A percentile compares a stretch with the other conserved stretches of the same genome.
Evolutionary conservation across 2,113 vertebrate species (phyloP).

Genomic region (Charadrius vociferus): DNA sequence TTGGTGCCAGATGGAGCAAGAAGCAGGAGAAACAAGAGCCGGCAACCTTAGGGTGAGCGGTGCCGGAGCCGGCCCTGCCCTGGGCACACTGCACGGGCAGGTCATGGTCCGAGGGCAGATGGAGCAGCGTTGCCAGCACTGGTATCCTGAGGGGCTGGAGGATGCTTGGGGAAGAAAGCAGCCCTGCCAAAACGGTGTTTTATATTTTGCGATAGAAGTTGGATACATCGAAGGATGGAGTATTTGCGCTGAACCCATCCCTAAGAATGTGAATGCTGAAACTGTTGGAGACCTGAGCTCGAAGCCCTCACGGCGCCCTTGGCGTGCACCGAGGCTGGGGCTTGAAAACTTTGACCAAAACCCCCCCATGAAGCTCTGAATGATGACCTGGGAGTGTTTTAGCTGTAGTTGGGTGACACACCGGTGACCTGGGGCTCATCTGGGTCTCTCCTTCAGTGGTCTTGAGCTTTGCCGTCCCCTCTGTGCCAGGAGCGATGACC

Average conservation of each 20-base stretch:
- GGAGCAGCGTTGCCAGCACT: neutral
- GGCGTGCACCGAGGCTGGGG: neutral
- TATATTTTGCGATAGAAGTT: neutral
- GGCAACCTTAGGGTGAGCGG: neutral
- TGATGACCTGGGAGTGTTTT: neutral
- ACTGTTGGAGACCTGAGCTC: neutral
- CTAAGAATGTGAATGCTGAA: neutral
- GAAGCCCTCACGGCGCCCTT: neutral
- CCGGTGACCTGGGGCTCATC: neutral
- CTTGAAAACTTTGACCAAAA: neutral
- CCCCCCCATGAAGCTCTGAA: neutral
- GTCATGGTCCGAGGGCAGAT: accelerated
- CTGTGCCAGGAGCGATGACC: neutral
- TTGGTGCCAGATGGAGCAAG: neutral
- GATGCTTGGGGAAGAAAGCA: neutral
- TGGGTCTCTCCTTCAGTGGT: neutral
- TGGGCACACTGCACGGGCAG: neutral
- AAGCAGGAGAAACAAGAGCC: neutral
- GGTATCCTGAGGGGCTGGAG: neutral
- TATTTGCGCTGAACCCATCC: neutral
- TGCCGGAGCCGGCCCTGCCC: neutral
- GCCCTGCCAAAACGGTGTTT: neutral
- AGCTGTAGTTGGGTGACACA: neutral
- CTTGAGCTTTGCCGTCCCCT: neutral
- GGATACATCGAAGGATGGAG: neutral